Evolutionary conservation across 2,797 vertebrate species (phyloP), one percentile per base, ranked within the genome.

Genomic region (Prunella strophiata): DNA sequence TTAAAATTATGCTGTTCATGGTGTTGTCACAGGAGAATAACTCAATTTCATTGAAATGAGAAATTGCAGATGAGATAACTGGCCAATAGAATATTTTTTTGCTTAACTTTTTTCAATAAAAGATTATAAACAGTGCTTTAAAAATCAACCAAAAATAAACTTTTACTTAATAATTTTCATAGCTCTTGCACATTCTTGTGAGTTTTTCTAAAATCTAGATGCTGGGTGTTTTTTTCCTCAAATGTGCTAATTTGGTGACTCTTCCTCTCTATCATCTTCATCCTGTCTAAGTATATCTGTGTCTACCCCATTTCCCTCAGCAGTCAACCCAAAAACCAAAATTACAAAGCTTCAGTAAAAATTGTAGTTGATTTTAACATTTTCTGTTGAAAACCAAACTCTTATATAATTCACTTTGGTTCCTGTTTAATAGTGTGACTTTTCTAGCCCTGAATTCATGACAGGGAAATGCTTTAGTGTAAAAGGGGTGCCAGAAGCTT

Each of bases 301-400:
- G 18, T 61, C 10, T 5, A 3, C 2, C 6, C 8, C 0, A 0
- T 32, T 50, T 59, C 40, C 10, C 17, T 52, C n/a, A 65, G 27
- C 2, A 3, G 18, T 42, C 36, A 68, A 21, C 4, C 19, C 27
- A 38, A 72, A 77, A 81, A 45, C 0, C 40, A 59, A 43, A 54
- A 27, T n/a, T 16, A 40, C 48, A 67, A 47, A 61, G 5, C 40
- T 40, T 25, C 23, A 42, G 3, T 52, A 10, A 65, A 27, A 45
- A 47, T 30, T 54, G 17, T 6, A 16, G 16, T 61, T 65, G 17
- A 30, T 63, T 66, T 76, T 27, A 58, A 30, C 15, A 32, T 48
- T 42, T 77, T 47, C 42, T 55, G 8, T 62, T 62, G 14, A 32
- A 47, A 55, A 38, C 2, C 10, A 50, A 27, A 30, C 2, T 42